phyloP scores from a whole-genome alignment of 2,888 invertebrate genomes.

The Acanthococcus lagerstroemiae region DNA sequence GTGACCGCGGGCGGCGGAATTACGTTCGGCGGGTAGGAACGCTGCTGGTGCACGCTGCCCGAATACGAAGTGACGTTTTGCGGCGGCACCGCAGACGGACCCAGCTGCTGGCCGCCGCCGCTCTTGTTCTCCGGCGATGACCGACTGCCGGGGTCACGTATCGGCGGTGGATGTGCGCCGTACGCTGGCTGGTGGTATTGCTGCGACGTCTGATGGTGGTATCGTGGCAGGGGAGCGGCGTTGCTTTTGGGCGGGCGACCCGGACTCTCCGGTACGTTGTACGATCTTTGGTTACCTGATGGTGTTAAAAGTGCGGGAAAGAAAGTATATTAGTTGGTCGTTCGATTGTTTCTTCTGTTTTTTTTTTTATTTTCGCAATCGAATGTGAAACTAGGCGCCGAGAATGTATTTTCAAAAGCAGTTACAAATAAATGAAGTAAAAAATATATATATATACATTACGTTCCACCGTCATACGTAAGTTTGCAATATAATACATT shows the following conservation, averaged over 20 bases:
- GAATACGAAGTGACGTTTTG: conserved; percentile 37
- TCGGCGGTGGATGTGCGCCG: conserved; percentile 1
- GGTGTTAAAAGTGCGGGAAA: background rate
- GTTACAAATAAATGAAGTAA: too few species aligned
- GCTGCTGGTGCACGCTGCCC: conserved; percentile 8
- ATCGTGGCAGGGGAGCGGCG: background rate
- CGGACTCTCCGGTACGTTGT: conserved; percentile 11
- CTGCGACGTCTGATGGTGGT: conserved; percentile 13
- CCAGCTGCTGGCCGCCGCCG: conserved; percentile 38
- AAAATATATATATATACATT: too few species aligned
- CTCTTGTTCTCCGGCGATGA: conserved; percentile 32
- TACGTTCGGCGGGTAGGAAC: conserved; percentile 13
- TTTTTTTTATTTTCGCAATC: too few species aligned
- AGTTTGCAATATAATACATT: too few species aligned
- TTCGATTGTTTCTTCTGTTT: too few species aligned
- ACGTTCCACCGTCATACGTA: too few species aligned
- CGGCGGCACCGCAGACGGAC: conserved; percentile 25
- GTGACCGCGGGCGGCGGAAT: conserved; percentile 1
- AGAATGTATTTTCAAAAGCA: too few species aligned
- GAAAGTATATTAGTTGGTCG: background rate
- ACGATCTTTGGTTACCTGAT: conserved; percentile 20
- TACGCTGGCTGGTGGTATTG: conserved; percentile 6
- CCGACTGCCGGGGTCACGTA: conserved; percentile 11
- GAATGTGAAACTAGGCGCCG: too few species aligned
- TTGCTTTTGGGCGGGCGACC: conserved; percentile 9